A percentile compares a stretch with the other conserved stretches of the same genome.
Conservation (phyloP, 2,888 invertebrate species). For the Epinotia nisella region DNA sequence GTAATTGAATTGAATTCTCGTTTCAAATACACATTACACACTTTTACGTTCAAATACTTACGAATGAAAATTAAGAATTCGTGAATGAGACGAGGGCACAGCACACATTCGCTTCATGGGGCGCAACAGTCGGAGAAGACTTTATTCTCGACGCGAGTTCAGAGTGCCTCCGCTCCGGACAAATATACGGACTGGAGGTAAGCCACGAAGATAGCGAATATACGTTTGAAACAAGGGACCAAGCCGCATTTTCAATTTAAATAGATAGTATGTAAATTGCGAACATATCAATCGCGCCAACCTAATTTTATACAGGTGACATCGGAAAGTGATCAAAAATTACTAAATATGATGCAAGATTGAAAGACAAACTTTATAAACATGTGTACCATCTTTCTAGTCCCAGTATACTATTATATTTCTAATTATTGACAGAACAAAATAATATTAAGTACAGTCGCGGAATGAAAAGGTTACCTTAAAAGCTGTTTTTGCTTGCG, state of each 20-base stretch:
- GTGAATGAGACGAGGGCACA: slow-evolving; percentile 43
- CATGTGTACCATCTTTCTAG: too few species aligned
- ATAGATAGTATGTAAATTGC: not conserved
- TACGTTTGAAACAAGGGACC: slow-evolving; percentile 4
- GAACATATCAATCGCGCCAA: too few species aligned
- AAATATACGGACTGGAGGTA: slow-evolving; percentile 53
- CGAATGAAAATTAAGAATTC: slow-evolving; percentile 7
- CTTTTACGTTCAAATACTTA: not conserved
- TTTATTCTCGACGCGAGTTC: slow-evolving; percentile 52
- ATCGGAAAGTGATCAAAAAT: too few species aligned
- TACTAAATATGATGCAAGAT: too few species aligned
- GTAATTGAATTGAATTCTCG: too few species aligned
- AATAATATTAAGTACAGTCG: too few species aligned
- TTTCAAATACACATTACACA: slow-evolving; percentile 2
- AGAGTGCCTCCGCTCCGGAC: slow-evolving; percentile 49
- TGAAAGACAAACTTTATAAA: too few species aligned
- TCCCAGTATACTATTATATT: too few species aligned
- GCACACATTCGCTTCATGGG: slow-evolving; percentile 46
- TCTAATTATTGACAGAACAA: too few species aligned
- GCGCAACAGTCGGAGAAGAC: slow-evolving; percentile 34
- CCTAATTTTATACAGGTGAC: too few species aligned
- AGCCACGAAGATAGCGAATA: slow-evolving; percentile 33
- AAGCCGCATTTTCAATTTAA: not conserved
- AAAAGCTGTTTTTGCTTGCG: too few species aligned
- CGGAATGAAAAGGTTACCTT: too few species aligned